These are phyloP conservation scores for Peromyscus melanophrys DNA, from an alignment of 2,797 vertebrate genomes.

Conservation along the genomic window DNA sequence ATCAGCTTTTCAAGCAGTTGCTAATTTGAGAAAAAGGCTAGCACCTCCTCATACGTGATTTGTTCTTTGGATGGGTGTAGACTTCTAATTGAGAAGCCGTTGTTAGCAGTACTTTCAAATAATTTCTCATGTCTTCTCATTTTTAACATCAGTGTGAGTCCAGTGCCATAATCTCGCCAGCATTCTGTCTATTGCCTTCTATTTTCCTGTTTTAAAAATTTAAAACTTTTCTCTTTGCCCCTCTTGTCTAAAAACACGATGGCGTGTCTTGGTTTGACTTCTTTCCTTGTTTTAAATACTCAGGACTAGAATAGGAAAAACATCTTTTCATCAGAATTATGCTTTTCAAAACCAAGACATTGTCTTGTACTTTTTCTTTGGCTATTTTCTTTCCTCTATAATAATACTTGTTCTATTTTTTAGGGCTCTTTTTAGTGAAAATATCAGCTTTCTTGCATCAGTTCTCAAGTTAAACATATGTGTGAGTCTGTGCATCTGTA, in stretches of 20 bases:
- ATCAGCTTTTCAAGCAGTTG: neutral
- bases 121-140: neutral
- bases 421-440: conserved; percentile 44
- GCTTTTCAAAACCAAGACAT: conserved; percentile 35
- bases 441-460: neutral
- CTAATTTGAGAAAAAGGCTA: neutral
- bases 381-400: conserved; percentile 43
- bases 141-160: neutral
- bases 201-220: conserved; percentile 11
- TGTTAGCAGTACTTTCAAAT: conserved; percentile 10
- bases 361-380: conserved; percentile 25
- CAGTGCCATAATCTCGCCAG: neutral
- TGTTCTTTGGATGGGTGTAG: neutral
- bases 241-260: neutral
- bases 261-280: neutral
- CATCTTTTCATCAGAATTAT: conserved; percentile 12
- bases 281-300: neutral
- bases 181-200: neutral
- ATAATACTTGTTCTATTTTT: conserved; percentile 11
- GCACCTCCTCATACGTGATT: neutral
- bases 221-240: neutral
- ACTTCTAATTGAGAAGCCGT: neutral
- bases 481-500: neutral
- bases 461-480: conserved; percentile 24
- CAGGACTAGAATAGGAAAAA: neutral